Evolutionary conservation across 2,113 vertebrate genomes (phyloP), one percentile per base, ranked within the genome.

Genomic region (Phasianus colchicus): DNA sequence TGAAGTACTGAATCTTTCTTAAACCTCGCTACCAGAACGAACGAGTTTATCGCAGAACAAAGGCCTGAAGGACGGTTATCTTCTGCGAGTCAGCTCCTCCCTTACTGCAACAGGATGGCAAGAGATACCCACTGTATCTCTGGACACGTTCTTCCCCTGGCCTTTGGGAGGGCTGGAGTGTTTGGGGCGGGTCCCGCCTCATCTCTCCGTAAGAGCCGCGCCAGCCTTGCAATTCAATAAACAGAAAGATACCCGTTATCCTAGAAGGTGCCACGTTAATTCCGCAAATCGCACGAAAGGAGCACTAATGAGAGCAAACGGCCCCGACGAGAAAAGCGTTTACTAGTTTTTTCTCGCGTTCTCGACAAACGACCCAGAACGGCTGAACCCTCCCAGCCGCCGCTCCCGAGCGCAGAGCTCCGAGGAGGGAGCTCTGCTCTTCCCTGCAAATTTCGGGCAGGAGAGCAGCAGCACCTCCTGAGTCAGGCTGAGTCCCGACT

Each of bases 291-390:
- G 11, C 7, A 2, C 27, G 6, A 6, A 6, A 43, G 13, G 38
- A 22, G 54, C 13, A 10, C 36, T 7, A 0, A 1, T 7, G 2
- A 7, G 12, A 34, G 15, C 48, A 0, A 38, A 6, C 11, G 3
- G 12, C 1, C 5, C 8, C 13, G 12, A 32, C 64, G 0, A 1
- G 2, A 17, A 3, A 42, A 12, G 16, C 2, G 8, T 15, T 15
- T 12, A 34, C 3, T 8, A 24, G 13, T 42, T 21, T 11, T 2
- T 1, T 2, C 9, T 2, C 27, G 52, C 14, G 27, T 32, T 9
- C 14, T 29, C 52, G 1, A 5, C 10, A 10, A 30, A 36, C 10
- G 19, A 13, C 3, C 20, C 19, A 1, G 13, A 16, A 11, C 1
- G 15, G 10, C 8, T 1, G 18, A 40, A 8, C 20, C 4, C 30